Base-by-base conservation (phyloP, 1,140 invertebrate species). In the Lucilia sericata region DNA sequence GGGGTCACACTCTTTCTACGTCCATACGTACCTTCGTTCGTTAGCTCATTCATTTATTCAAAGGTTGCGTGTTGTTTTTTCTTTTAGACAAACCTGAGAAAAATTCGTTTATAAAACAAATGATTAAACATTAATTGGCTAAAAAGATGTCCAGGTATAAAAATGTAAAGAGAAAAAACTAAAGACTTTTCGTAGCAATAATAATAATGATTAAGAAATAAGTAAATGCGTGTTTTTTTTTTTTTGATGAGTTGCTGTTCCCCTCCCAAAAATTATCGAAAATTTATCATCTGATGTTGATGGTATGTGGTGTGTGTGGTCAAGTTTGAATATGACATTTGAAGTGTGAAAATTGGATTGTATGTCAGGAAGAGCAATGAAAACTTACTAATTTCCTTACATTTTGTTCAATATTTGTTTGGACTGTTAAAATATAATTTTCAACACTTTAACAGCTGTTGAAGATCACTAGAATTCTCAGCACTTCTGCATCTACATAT, bases 361-460 rank as follows among this genome's bases (percentile, higher is more conserved):
- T 10, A 36, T 12, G 51, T 42, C 42, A 42, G 42, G 42, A 42
- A 42, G 42, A 42, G 51, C 12, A 55, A 55, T 14, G 25, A 21
- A 70, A 70, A 70, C 36, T 75, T 75, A 19, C 13, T 78, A 19
- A 4, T 78, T 78, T 47, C 5, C 34, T 13, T 75, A 13, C 3
- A 17, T 78, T 47, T 78, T 78, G 7, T 75, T 75, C 25, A 8
- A 12, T 13, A 42, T 76, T 76, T 36, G 76, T 70, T 70, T 10
- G 17, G 25, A 30, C 19, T 70, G 65, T 70, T 49, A 49, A 80
- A 80, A 80, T 47, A 80, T 80, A 80, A 80, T 80, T 80, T 80
- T 80, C 76, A 80, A 80, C 76, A 49, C 76, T 49, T 80, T 25
- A 80, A 49, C 76, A 80, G 76, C 76, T 80, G 76, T 21, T 49